phyloP scores from a whole-genome alignment of 1,140 invertebrate genomes.

The Choristoneura fumiferana region DNA sequence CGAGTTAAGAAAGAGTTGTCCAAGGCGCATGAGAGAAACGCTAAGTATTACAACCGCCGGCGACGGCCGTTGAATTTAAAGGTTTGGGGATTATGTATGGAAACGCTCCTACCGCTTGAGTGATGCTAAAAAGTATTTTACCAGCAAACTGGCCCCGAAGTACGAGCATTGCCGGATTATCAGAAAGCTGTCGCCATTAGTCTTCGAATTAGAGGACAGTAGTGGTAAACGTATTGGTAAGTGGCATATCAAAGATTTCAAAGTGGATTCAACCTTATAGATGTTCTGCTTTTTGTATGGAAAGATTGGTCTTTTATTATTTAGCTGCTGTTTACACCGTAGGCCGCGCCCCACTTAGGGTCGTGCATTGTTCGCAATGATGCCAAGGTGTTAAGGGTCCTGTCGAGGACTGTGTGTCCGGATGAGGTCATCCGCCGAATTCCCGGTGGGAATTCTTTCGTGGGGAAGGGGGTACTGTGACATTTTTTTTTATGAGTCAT shows the following conservation, averaged over 20 bases:
- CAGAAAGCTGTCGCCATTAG: background rate
- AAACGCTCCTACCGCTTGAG: background rate
- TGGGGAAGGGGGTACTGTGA: no score
- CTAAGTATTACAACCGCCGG: background rate
- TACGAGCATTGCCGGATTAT: background rate
- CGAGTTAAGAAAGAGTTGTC: background rate
- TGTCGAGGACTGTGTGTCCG: no score
- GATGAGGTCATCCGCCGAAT: no score
- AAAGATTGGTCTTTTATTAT: no score
- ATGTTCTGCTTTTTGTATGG: no score
- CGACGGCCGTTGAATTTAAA: background rate
- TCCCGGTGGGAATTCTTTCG: no score
- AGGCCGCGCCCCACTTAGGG: no score
- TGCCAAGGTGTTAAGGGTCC: no score
- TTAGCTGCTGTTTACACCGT: no score
- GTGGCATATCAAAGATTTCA: background rate
- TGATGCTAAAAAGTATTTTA: background rate
- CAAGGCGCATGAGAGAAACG: background rate
- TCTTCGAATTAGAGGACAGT: background rate
- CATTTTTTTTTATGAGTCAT: no score
- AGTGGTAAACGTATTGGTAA: background rate
- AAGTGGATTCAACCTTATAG: no score
- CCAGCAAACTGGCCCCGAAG: background rate
- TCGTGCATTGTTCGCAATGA: no score
- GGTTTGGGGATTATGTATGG: background rate